phyloP scores from a whole-genome alignment of 2,113 vertebrate species.

The Perognathus longimembris region DNA sequence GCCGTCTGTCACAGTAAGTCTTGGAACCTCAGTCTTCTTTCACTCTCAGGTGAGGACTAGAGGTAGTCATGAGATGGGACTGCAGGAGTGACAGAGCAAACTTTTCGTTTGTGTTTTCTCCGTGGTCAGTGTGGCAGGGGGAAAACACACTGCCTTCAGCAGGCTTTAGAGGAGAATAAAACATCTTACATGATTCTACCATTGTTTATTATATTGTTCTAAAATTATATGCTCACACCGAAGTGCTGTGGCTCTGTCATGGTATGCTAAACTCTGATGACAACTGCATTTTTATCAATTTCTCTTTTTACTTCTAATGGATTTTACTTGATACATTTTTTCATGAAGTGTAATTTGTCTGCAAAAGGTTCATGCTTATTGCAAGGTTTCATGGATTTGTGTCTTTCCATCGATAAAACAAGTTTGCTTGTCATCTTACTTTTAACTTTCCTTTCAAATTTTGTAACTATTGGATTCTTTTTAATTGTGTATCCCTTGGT shows the following conservation, averaged over 20 bases:
- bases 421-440: neutral
- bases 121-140: neutral
- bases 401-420: conserved; percentile 53
- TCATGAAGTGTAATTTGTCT: conserved; percentile 62
- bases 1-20: neutral
- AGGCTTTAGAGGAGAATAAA: neutral
- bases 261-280: conserved; percentile 23
- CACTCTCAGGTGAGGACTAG: neutral
- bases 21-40: neutral
- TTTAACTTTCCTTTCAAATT: conserved; percentile 33
- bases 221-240: neutral
- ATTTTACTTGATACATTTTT: conserved; percentile 63
- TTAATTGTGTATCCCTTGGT: neutral
- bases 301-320: conserved; percentile 50
- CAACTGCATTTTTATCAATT: conserved; percentile 58
- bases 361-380: conserved; percentile 19
- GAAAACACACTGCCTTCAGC: neutral
- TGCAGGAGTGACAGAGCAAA: fast-evolving
- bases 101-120: neutral
- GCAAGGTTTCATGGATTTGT: conserved; percentile 2
- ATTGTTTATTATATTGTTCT: conserved; percentile 19
- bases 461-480: neutral
- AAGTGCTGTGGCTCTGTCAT: neutral
- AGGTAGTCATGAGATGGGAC: neutral
- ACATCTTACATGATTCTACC: neutral